Conservation (phyloP, 2,888 invertebrate genomes). For the Leucophenga montana region DNA sequence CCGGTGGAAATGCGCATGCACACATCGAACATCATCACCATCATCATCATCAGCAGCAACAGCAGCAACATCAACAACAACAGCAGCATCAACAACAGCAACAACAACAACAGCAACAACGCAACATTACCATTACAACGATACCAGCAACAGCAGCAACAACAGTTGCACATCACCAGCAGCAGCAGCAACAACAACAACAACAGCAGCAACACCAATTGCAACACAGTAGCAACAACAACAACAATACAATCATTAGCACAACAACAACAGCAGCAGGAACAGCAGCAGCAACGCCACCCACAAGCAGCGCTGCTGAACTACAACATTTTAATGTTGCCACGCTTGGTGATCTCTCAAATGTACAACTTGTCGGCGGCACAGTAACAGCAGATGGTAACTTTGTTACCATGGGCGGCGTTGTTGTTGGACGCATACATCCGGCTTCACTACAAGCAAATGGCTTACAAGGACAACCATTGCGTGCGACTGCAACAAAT, state of each 20-base stretch:
- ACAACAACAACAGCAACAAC: constrained; percentile 52
- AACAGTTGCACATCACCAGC: constrained; percentile 55
- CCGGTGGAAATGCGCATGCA: constrained; percentile 45
- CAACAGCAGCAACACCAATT: constrained; percentile 51
- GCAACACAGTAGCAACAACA: constrained; percentile 33
- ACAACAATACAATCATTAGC: constrained; percentile 32
- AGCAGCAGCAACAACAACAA: constrained; percentile 49
- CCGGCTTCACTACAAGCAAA: constrained; percentile 38
- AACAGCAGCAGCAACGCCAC: constrained; percentile 36
- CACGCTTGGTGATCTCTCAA: constrained; percentile 61
- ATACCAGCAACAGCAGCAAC: constrained; percentile 54
- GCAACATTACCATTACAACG: constrained; percentile 53
- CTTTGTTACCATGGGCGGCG: constrained; percentile 69
- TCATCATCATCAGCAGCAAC: constrained; percentile 56
- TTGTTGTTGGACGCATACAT: constrained; percentile 67
- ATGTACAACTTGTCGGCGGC: constrained; percentile 60
- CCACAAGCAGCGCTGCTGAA: constrained; percentile 36
- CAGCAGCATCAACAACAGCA: constrained; percentile 51
- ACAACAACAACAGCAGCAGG: not conserved
- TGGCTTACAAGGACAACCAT: constrained; percentile 45
- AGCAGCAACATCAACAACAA: constrained; percentile 50
- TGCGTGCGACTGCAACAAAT: constrained; percentile 42
- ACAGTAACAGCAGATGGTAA: constrained; percentile 68
- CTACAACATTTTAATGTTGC: constrained; percentile 65
- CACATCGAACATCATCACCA: constrained; percentile 60